Base-by-base conservation (phyloP, 2,888 invertebrate genomes). In the Drosophila rellima region DNA sequence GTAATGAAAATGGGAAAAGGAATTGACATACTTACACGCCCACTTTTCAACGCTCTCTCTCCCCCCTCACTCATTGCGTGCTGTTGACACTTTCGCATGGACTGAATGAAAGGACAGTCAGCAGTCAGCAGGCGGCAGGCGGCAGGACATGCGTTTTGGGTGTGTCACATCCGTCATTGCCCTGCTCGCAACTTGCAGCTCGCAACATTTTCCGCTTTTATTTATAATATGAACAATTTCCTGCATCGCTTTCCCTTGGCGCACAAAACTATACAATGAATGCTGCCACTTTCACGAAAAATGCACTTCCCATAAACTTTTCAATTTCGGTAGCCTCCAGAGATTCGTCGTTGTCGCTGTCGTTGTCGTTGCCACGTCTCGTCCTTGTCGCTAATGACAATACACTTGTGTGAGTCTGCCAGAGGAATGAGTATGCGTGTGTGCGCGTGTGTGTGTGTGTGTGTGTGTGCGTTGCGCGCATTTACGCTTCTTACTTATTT, bases 401-500 rank as follows among this genome's bases (percentile, higher is more conserved):
- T 82, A 82, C 82, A 80, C 75, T 68, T 66, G 67, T 69, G 55
- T 39, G 76, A 37, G 47, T 35, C 17, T 45, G 47, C 45, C 35
- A 31, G 15, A 47, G 33, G 42, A 18, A 26, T 31, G 48, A 35
- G 42, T 51, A 40, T 40, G 51, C 45, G 31, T 52, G 29, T 62
- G 31, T 33, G 51, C 40, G 23, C 26, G 55, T 50, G 23, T 42
- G 48, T 52, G 51, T 64, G 62, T 26, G 45, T 52, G 47, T 37
- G 63, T 40, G 52, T 65, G 57, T 68, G 70, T 56, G 74, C 37
- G 60, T 52, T 56, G 70, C 67, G 75, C 82, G 72, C 83, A 79
- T 86, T 88, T 86, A 56, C 81, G 86, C 87, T 90, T 74, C 81
- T 84, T 83, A 88, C 84, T 89, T 86, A 88, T 91, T 88, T 90